phyloP scores from a whole-genome alignment of 2,888 invertebrate genomes.

The Abrostola triplasia region DNA sequence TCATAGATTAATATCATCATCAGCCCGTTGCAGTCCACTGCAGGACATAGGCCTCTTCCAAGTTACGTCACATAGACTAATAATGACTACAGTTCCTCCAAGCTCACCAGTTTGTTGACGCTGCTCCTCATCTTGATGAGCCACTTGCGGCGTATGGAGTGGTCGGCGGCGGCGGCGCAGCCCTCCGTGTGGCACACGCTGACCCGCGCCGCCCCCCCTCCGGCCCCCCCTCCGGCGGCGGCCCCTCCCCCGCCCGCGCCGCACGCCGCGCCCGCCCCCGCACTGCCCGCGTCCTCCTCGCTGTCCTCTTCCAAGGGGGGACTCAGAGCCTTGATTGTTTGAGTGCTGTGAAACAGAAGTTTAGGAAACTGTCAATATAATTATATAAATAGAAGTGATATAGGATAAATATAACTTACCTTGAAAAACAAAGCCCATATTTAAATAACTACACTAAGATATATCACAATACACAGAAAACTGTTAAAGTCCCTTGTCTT shows the following conservation, averaged over 20 bases:
- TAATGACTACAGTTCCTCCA: too few relatives aligned
- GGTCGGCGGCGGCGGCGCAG: slow-evolving; percentile 88
- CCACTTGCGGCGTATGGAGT: slow-evolving; percentile 92
- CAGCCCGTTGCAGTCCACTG: too few relatives aligned
- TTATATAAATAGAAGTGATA: too few relatives aligned
- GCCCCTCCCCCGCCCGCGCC: neutral
- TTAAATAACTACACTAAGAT: too few relatives aligned
- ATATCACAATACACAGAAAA: too few relatives aligned
- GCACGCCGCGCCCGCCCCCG: neutral
- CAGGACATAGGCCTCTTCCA: too few relatives aligned
- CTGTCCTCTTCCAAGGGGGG: slow-evolving; percentile 72
- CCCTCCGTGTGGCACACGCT: slow-evolving; percentile 90
- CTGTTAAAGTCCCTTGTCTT: too few relatives aligned
- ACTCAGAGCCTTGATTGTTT: slow-evolving; percentile 61
- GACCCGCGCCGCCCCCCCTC: slow-evolving; percentile 61
- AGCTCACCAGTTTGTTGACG: slow-evolving; percentile 89
- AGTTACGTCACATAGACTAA: too few relatives aligned
- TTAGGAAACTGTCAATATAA: neutral
- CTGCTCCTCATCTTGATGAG: slow-evolving; percentile 91
- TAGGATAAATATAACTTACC: too few relatives aligned
- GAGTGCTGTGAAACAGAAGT: slow-evolving; percentile 16
- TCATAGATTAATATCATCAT: too few relatives aligned
- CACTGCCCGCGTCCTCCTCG: slow-evolving; percentile 60
- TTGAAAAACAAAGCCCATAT: too few relatives aligned
- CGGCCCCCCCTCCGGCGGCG: slow-evolving; percentile 41